Evolutionary conservation across 1,140 invertebrate genomes (phyloP), one percentile per base, ranked within the genome.

Genomic region (Diploscapter pachys): DNA sequence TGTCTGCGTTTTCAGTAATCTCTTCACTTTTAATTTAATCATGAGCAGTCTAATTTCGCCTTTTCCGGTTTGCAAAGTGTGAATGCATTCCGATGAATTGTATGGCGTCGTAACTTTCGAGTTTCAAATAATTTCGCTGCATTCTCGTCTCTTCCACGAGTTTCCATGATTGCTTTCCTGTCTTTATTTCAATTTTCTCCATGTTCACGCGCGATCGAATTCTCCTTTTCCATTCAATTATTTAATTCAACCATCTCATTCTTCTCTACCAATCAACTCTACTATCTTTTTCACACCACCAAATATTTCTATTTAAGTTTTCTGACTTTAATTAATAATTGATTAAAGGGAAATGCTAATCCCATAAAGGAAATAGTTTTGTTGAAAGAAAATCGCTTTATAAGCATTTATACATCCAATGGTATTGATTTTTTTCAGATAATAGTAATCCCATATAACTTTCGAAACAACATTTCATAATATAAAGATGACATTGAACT

Each of bases 1-100:
- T 31, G 31, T 31, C 31, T 31, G 31, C 31, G 31, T 31, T 31
- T 31, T 31, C 31, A 31, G 31, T 31, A 31, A 1, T 31, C 1
- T 31, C 31, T 31, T 31, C 31, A 31, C 31, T 31, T 31, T 8
- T 11, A 13, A 48, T 8, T 65, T 65, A 65, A 49, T 65, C 9
- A 48, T 65, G 9, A 65, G 9, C 9, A 11, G 63, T 11, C 8
- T 65, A 65, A 11, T 48, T 72, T 73, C 51, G 5, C 31, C 5
- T 31, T 31, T 31, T 31, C 31, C 31, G 31, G 31, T 31, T 31
- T 13, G 31, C 5, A 73, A 72, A 72, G 11, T 11, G 2, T 73
- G 66, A 9, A 70, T 62, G n/a, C 49, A 80, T 54, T 72, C 73
- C 54, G 65, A 31, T 11, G n/a, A 63, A 57, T 77, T 9, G 4